A percentile compares a stretch with the other conserved stretches of the same genome.
Conservation (phyloP, 2,113 vertebrate genomes). For the Madoqua kirkii region DNA sequence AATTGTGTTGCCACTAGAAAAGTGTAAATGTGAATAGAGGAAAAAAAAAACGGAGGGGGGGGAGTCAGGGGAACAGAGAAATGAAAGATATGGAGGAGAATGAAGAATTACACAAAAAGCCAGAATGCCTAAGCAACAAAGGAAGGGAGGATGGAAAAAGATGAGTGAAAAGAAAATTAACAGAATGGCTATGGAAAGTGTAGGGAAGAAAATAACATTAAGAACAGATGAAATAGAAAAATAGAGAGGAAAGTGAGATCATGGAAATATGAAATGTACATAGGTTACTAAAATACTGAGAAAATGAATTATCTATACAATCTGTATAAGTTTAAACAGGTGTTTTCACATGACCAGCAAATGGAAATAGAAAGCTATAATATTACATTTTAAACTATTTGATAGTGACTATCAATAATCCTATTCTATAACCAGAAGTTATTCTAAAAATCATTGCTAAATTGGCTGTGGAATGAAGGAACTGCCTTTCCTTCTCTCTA, state of each 20-base stretch:
- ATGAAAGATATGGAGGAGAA: conserved; percentile 1
- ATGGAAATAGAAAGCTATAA: background rate
- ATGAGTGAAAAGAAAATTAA: background rate
- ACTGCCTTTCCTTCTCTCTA: background rate
- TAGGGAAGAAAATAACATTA: background rate
- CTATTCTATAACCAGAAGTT: background rate
- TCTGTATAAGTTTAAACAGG: background rate
- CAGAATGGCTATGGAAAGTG: background rate
- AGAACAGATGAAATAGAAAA: background rate
- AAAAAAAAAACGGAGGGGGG: conserved; percentile 40
- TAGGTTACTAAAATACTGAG: background rate
- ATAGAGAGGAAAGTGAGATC: background rate
- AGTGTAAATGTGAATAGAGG: conserved; percentile 67
- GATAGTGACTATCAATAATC: background rate
- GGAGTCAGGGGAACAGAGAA: background rate
- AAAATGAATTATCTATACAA: background rate
- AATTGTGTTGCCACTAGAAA: conserved; percentile 69
- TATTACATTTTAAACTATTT: background rate
- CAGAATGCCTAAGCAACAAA: background rate
- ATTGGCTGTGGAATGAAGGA: background rate
- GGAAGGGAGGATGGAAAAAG: background rate
- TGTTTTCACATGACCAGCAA: background rate
- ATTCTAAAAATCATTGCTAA: background rate
- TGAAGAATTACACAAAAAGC: background rate
- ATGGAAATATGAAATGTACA: background rate